Evolutionary conservation across 1,140 invertebrate genomes (phyloP).

Genomic region (Grapholita molesta): DNA sequence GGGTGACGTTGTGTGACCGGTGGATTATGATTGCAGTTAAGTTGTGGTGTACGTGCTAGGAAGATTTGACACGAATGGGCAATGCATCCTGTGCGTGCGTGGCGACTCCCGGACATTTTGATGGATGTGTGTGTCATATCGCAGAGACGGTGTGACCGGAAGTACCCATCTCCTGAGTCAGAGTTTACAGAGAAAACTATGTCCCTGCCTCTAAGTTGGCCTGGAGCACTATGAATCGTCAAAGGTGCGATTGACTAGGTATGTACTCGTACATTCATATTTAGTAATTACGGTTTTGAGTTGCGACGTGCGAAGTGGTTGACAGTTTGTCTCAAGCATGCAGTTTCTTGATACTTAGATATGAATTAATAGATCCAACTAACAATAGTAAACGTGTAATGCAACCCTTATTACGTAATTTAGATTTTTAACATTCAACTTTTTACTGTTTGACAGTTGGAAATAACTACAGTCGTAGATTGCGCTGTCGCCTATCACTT

Average conservation of each 20-base stretch:
- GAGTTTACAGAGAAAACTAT: background rate
- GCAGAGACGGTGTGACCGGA: background rate
- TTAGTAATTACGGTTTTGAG: too few species aligned
- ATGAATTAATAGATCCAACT: too few species aligned
- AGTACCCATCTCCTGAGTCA: background rate
- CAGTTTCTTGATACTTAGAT: too few species aligned
- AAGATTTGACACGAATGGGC: background rate
- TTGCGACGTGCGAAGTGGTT: too few species aligned
- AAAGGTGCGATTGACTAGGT: background rate
- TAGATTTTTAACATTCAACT: too few species aligned
- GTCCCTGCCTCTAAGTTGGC: background rate
- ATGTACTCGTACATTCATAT: background rate
- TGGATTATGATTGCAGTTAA: background rate
- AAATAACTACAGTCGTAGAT: too few species aligned
- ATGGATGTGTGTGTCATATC: background rate
- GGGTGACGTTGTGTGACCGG: background rate
- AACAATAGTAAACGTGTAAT: too few species aligned
- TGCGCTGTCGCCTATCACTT: too few species aligned
- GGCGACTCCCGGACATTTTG: background rate
- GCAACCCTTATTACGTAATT: too few species aligned
- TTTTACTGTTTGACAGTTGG: too few species aligned
- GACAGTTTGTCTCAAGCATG: too few species aligned
- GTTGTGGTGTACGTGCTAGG: background rate
- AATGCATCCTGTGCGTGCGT: background rate
- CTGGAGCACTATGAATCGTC: background rate